Evolutionary conservation across 1,140 invertebrate species (phyloP).

Genomic region (Brachionus plicatilis): DNA sequence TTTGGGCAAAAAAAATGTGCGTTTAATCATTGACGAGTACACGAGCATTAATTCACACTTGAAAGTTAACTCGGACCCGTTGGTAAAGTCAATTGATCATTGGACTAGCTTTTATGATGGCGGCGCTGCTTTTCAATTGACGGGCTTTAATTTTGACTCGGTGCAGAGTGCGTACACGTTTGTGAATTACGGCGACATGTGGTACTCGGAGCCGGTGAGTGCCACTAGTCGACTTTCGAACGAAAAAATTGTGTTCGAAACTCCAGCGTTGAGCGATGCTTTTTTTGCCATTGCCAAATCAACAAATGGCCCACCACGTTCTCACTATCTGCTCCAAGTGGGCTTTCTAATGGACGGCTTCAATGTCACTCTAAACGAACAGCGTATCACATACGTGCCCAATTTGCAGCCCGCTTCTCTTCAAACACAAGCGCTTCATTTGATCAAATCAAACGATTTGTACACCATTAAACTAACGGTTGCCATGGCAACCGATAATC

Average conservation of each 20-base stretch:
- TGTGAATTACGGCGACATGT: conserved; percentile 3
- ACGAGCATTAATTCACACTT: not conserved
- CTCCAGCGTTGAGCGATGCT: not conserved
- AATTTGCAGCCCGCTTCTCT: not conserved
- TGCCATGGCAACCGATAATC: not conserved
- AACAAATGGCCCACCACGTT: no score
- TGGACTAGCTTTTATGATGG: not conserved
- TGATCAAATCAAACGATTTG: not conserved
- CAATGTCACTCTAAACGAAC: not conserved
- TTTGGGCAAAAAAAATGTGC: not conserved
- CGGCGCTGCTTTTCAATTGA: not conserved
- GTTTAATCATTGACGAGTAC: not conserved
- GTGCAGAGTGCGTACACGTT: conserved; percentile 21
- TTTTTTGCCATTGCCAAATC: conserved; percentile 3
- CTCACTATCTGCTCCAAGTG: not conserved
- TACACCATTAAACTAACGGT: not conserved
- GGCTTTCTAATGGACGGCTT: conserved; percentile 39
- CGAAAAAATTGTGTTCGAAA: not conserved
- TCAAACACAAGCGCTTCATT: not conserved
- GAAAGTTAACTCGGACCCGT: not conserved
- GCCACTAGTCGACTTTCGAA: not conserved
- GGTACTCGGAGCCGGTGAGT: conserved; percentile 35
- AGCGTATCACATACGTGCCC: not conserved
- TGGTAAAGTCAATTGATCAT: not conserved
- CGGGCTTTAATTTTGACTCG: conserved; percentile 25